Percentiles rank a stretch among this genome's conserved stretches.
Evolutionary conservation across 2,888 invertebrate genomes (phyloP).

Genomic region (Drosophila pullipes): DNA sequence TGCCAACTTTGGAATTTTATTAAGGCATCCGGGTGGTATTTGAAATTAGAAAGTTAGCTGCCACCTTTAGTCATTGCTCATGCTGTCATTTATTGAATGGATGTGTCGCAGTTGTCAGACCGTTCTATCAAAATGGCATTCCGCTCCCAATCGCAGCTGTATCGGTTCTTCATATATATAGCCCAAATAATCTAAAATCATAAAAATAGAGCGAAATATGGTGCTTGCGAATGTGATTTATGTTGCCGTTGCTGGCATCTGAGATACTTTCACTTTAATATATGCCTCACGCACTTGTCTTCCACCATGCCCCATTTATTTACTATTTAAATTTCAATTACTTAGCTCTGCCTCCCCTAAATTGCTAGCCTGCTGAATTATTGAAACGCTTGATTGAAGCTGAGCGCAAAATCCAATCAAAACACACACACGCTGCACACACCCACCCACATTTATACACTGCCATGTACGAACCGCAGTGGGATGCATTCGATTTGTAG

Average conservation of each 20-base stretch:
- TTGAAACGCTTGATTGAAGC: constrained; percentile 72
- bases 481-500: constrained; percentile 32
- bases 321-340: constrained; percentile 76
- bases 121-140: constrained; percentile 41
- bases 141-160: constrained; percentile 1
- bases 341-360: constrained; percentile 26
- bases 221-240: constrained; percentile 19
- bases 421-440: constrained; percentile 14
- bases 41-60: constrained; percentile 3
- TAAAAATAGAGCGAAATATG: constrained; percentile 9
- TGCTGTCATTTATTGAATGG: constrained; percentile 32
- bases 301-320: constrained; percentile 49
- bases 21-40: constrained; percentile 12
- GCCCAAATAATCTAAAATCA: constrained; percentile 46
- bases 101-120: constrained; percentile 38
- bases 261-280: constrained; percentile 2
- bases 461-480: constrained; percentile 9
- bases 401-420: constrained; percentile 67
- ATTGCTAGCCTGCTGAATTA: constrained; percentile 63
- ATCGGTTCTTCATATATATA: constrained; percentile 21
- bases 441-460: constrained; percentile 10
- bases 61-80: constrained; percentile 31
- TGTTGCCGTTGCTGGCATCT: constrained; percentile 2
- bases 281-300: not conserved
- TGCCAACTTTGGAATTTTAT: constrained; percentile 41